These are phyloP conservation scores for Baronia brevicornis DNA, from an alignment of 2,888 invertebrate genomes.

Conservation along the genomic window DNA sequence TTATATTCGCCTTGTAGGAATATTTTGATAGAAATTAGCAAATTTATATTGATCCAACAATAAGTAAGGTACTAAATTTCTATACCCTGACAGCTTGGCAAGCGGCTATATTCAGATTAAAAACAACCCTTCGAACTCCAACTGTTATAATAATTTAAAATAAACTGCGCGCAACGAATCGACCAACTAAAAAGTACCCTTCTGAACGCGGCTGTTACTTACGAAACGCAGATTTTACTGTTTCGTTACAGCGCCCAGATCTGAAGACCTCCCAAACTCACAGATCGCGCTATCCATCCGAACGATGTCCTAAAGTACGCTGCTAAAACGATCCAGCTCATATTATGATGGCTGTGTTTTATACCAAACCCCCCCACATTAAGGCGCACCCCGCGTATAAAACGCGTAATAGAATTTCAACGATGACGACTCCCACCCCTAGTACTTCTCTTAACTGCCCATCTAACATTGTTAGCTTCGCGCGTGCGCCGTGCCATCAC, in stretches of 20 bases:
- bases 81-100: no score
- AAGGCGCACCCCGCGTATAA: constrained; percentile 64
- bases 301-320: constrained; percentile 26
- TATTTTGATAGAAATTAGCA: no score
- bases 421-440: constrained; percentile 46
- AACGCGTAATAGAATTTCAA: constrained; percentile 72
- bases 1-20: no score
- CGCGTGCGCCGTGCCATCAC: constrained; percentile 56
- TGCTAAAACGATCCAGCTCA: constrained; percentile 44
- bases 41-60: no score
- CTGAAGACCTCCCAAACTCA: constrained; percentile 20
- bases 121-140: constrained; percentile 34
- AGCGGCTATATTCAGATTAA: no score
- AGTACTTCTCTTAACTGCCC: constrained; percentile 37
- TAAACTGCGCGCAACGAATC: constrained; percentile 70
- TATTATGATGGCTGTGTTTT: constrained; percentile 57
- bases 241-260: constrained; percentile 41
- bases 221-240: constrained; percentile 56
- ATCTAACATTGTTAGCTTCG: constrained; percentile 61
- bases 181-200: constrained; percentile 42
- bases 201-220: constrained; percentile 23
- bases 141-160: constrained; percentile 65
- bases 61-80: no score
- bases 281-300: constrained; percentile 18
- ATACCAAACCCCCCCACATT: constrained; percentile 47